Conservation (phyloP, 2,888 invertebrate species). For the Drosophila paramelanica region DNA sequence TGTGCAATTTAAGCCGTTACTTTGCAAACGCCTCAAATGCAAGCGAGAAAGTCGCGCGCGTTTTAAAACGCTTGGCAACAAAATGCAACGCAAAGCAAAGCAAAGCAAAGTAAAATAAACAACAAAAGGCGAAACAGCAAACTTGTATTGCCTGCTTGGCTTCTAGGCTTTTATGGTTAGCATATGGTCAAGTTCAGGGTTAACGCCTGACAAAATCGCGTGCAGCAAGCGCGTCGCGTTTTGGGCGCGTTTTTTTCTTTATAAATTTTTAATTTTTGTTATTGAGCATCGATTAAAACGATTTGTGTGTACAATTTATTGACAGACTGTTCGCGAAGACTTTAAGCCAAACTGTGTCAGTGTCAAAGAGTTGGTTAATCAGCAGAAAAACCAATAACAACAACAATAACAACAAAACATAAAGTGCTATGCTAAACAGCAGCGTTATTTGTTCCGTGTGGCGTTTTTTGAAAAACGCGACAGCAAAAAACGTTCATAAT, state of each 20-base stretch:
- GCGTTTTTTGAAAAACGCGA: slow-evolving; percentile 19
- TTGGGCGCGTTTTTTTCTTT: slow-evolving; percentile 19
- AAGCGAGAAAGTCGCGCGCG: slow-evolving; percentile 33
- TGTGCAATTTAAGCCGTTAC: slow-evolving; percentile 28
- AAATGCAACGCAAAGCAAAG: slow-evolving; percentile 8
- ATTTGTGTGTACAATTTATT: slow-evolving; percentile 9
- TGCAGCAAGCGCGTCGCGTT: slow-evolving; percentile 23
- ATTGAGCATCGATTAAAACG: background rate
- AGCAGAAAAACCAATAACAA: slow-evolving; percentile 33
- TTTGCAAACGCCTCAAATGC: slow-evolving; percentile 20
- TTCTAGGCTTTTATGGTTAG: slow-evolving; percentile 39
- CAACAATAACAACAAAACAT: slow-evolving; percentile 40
- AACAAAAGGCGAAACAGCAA: slow-evolving; percentile 11
- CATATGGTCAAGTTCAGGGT: slow-evolving; percentile 71
- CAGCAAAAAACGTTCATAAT: slow-evolving; percentile 51
- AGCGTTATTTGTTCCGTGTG: slow-evolving; percentile 48
- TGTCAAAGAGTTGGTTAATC: slow-evolving; percentile 56
- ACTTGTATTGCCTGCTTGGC: slow-evolving; percentile 35
- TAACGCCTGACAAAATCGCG: slow-evolving; percentile 21
- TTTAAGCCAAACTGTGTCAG: slow-evolving; percentile 63
- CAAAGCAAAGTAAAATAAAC: background rate
- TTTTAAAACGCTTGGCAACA: slow-evolving; percentile 17
- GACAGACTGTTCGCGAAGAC: slow-evolving; percentile 40
- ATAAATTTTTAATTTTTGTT: slow-evolving; percentile 2
- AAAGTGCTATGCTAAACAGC: slow-evolving; percentile 73